Conservation (phyloP, 2,888 invertebrate genomes). For the Molanna angustata region DNA sequence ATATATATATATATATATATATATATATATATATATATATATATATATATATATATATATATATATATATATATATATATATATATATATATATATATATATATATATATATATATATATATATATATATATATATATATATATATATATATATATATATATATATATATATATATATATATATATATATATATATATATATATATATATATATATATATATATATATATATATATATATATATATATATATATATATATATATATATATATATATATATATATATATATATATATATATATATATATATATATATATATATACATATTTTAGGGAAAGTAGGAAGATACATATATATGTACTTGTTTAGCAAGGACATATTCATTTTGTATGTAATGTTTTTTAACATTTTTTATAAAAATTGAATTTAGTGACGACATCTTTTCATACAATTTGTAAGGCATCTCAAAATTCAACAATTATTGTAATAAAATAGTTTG, state of each 20-base stretch:
- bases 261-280: background rate
- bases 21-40: no score
- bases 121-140: background rate
- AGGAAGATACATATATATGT: no score
- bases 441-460: no score
- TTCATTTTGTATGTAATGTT: no score
- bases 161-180: background rate
- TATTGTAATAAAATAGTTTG: no score
- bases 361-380: no score
- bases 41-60: no score
- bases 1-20: no score
- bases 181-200: background rate
- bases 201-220: background rate
- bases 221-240: background rate
- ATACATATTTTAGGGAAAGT: background rate
- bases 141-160: background rate
- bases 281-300: background rate
- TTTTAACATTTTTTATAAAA: no score
- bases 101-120: background rate
- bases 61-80: no score
- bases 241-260: background rate
- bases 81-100: background rate
- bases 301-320: background rate
- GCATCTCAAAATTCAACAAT: no score
- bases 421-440: no score